Percentiles rank a stretch among this genome's conserved stretches.
These are phyloP conservation scores for Poecile atricapillus DNA, from an alignment of 2,113 vertebrate genomes.

Conservation along the genomic window DNA sequence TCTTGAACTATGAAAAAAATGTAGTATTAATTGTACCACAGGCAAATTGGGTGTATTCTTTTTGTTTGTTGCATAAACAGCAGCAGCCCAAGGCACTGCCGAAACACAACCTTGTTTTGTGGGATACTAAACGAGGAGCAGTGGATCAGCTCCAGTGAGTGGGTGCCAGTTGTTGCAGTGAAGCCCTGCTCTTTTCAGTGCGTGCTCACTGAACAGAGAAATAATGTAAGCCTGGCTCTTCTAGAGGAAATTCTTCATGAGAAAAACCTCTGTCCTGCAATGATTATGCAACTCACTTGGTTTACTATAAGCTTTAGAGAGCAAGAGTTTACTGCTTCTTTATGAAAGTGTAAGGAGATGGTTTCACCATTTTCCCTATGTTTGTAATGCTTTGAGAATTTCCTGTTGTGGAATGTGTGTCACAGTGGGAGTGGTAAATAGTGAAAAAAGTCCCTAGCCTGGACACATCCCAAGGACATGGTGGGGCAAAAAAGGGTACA, in stretches of 20 bases:
- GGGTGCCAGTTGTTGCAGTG: not conserved
- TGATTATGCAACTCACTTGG: not conserved
- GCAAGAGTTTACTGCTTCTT: not conserved
- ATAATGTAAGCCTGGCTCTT: not conserved
- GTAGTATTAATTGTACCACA: not conserved
- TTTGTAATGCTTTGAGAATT: constrained; percentile 11
- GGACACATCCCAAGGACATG: not conserved
- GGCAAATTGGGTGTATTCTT: not conserved
- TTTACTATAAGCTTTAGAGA: not conserved
- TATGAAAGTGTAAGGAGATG: not conserved
- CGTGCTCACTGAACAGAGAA: not conserved
- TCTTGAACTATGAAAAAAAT: not conserved
- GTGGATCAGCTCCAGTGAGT: not conserved
- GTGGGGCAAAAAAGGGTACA: not conserved
- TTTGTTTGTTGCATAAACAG: not conserved
- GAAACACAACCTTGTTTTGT: not conserved
- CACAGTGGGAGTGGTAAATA: not conserved
- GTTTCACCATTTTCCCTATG: not conserved
- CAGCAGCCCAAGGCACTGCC: not conserved
- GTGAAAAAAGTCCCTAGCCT: not conserved
- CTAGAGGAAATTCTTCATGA: not conserved
- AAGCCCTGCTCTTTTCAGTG: not conserved
- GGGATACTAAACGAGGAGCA: not conserved
- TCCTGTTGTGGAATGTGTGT: not conserved
- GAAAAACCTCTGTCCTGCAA: not conserved